A percentile compares a stretch with the other conserved stretches of the same genome.
These are phyloP conservation scores for Pararge aegeria DNA, from an alignment of 1,140 invertebrate genomes.

Conservation along the genomic window DNA sequence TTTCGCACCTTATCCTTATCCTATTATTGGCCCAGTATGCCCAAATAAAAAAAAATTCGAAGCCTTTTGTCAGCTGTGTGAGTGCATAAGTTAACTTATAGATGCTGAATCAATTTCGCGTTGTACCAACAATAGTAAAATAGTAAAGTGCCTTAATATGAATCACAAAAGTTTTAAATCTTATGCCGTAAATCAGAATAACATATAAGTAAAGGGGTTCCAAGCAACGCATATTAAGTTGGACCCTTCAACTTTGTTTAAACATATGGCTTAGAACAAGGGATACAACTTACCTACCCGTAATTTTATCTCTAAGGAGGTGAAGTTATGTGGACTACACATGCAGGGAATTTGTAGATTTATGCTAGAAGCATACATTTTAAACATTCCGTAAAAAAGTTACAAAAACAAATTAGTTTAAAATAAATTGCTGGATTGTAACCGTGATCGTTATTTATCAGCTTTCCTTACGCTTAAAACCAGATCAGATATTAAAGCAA, in stretches of 20 bases:
- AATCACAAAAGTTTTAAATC: neutral
- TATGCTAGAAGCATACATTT: neutral
- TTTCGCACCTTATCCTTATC: no score
- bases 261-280: conserved; percentile 13
- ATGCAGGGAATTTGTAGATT: neutral
- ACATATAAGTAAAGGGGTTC: neutral
- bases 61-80: no score
- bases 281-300: conserved; percentile 10
- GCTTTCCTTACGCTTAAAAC: no score
- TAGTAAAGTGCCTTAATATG: no score
- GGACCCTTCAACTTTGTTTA: conserved; percentile 21
- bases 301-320: conserved; percentile 15
- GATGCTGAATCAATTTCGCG: no score
- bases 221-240: conserved; percentile 16
- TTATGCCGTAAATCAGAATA: conserved; percentile 6
- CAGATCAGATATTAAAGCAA: no score
- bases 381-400: neutral
- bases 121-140: no score
- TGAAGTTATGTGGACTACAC: conserved; percentile 4
- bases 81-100: no score
- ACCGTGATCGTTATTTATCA: no score
- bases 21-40: no score
- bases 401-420: neutral
- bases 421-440: no score
- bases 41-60: no score